Evolutionary conservation across 2,113 vertebrate species (phyloP).

Genomic region (Toxostoma redivivum): DNA sequence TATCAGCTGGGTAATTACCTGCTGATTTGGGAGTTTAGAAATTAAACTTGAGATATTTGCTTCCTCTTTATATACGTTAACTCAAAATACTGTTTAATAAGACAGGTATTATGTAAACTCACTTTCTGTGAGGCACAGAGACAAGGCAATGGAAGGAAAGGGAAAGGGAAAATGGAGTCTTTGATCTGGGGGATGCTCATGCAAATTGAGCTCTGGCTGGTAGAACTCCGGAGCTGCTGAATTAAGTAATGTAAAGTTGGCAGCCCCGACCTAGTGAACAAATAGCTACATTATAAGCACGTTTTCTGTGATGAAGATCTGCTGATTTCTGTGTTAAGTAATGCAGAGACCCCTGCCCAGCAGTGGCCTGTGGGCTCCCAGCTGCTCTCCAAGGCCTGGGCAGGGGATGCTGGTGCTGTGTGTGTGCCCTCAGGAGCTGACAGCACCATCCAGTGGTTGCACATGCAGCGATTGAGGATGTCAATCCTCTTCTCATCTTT

Average conservation of each 20-base stretch:
- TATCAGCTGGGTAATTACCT: background rate
- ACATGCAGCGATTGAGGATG: rapidly evolving
- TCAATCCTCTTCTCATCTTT: background rate
- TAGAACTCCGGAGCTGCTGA: background rate
- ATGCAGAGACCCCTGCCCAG: too few species aligned
- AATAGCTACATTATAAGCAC: background rate
- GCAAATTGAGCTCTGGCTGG: background rate
- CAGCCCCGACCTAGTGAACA: background rate
- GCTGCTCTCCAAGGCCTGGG: background rate
- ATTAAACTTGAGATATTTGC: background rate
- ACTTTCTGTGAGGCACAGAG: background rate
- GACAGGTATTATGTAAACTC: background rate
- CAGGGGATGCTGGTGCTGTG: background rate
- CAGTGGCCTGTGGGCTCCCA: background rate
- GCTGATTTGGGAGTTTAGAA: background rate
- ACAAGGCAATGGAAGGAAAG: background rate
- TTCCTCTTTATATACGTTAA: background rate
- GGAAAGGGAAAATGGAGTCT: background rate
- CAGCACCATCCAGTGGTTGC: background rate
- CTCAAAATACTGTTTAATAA: background rate
- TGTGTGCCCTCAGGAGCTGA: background rate
- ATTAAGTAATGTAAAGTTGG: background rate
- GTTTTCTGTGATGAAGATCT: background rate
- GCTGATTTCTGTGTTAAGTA: background rate
- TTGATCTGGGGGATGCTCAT: background rate